These are phyloP conservation scores for Pachyseris speciosa DNA, from an alignment of 64 coral and sea anemone species.

Conservation along the genomic window DNA sequence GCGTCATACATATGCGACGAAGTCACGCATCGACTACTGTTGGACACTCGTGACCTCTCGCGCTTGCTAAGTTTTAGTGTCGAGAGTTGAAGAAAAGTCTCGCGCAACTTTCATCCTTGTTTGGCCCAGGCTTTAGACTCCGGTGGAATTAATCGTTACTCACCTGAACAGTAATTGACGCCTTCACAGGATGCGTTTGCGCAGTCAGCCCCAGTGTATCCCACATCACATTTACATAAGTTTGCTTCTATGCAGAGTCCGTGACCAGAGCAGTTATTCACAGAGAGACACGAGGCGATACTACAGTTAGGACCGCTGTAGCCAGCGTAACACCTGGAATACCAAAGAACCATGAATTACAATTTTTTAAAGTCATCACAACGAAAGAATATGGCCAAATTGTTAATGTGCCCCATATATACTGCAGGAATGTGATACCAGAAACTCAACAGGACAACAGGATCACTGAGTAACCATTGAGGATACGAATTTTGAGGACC, in stretches of 20 bases:
- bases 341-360: not conserved
- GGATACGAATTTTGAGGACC: too few relatives aligned
- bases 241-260: constrained; percentile 60
- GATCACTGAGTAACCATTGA: too few relatives aligned
- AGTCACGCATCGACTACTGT: too few relatives aligned
- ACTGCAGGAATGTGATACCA: too few relatives aligned
- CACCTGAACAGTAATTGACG: constrained; percentile 73
- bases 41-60: too few relatives aligned
- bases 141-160: not conserved
- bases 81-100: too few relatives aligned
- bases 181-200: constrained; percentile 53
- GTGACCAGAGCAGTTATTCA: constrained; percentile 46
- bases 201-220: constrained; percentile 49
- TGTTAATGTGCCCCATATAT: too few relatives aligned
- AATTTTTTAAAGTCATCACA: not conserved
- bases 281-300: not conserved
- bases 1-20: too few relatives aligned
- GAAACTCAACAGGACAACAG: too few relatives aligned
- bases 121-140: not conserved
- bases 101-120: too few relatives aligned
- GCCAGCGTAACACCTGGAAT: constrained; percentile 50
- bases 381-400: not conserved
- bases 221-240: constrained; percentile 60
- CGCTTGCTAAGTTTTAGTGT: too few relatives aligned
- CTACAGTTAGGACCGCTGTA: constrained; percentile 47